These are phyloP conservation scores for Dendroctonus valens DNA, from an alignment of 1,140 invertebrate species.

Conservation along the genomic window DNA sequence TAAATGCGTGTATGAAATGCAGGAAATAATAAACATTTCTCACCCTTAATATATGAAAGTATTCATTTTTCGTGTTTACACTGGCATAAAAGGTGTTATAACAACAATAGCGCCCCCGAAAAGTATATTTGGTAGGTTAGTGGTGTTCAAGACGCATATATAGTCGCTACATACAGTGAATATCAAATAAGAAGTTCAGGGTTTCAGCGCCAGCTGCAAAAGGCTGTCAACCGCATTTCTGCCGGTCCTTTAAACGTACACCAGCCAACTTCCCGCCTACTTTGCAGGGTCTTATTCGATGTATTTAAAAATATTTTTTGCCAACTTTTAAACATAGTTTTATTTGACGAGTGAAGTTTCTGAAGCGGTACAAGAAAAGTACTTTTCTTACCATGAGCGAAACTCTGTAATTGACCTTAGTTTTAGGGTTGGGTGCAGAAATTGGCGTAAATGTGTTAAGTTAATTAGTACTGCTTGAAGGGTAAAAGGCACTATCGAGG, in stretches of 20 bases:
- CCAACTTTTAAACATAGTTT: constrained; percentile 4
- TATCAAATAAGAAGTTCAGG: constrained; percentile 46
- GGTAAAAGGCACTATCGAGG: too few species aligned
- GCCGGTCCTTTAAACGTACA: constrained; percentile 37
- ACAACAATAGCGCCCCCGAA: constrained; percentile 37
- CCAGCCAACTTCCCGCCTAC: constrained; percentile 29
- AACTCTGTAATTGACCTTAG: too few species aligned
- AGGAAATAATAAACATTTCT: too few species aligned
- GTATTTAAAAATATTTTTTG: constrained; percentile 14
- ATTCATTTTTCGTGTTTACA: constrained; percentile 4
- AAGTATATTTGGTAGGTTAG: constrained; percentile 43
- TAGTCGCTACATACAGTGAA: constrained; percentile 41
- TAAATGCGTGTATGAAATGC: too few species aligned
- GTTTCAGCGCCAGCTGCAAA: constrained; percentile 42
- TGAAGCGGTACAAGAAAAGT: too few species aligned
- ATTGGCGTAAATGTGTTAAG: too few species aligned
- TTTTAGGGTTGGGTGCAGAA: too few species aligned
- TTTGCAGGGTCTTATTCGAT: constrained; percentile 23
- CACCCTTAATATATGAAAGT: too few species aligned
- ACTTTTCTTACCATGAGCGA: too few species aligned
- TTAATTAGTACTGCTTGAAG: too few species aligned
- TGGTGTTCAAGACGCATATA: constrained; percentile 40
- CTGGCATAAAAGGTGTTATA: constrained; percentile 20
- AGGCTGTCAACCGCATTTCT: constrained; percentile 44
- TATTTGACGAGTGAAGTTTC: background rate